Evolutionary conservation across 2,797 vertebrate species (phyloP), one percentile per base, ranked within the genome.

Genomic region (Phalloptychus januarius): DNA sequence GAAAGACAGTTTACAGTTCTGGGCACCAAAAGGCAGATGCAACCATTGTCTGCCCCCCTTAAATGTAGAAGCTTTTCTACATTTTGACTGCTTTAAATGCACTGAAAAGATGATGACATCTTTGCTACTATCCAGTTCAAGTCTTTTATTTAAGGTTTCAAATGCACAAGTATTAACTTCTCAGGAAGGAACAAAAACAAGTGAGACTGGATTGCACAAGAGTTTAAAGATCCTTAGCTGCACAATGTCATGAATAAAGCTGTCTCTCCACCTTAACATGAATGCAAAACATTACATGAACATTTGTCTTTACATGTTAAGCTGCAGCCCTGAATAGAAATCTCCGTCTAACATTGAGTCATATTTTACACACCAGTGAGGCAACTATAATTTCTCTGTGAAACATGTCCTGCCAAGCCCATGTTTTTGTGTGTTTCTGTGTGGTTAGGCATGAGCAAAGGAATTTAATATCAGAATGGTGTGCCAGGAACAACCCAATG

Each of bases 401-500:
- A 36, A 52, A 72, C 84, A 63, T 80, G 81, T 28, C 31, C 4
- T 63, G 23, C 69, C 82, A 72, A 78, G 76, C 75, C 28, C 28
- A n/a, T 63, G 18, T 81, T 76, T 84, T 36, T 70, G 52, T 81
- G 46, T 74, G 74, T 38, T 56, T 13, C 44, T 33, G 16, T 72
- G 63, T 61, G 71, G 28, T 38, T 52, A 12, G 31, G 40, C 42
- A 45, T 50, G 63, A 83, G 81, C 48, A 28, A 77, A 78, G 86
- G 82, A 82, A 88, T 92, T 78, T 77, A 50, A 45, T 44, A 46
- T 61, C 31, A 40, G 71, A 36, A 33, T 5, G 73, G 52, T 6
- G 84, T 85, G 86, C 85, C 85, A 92, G 86, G 88, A 86, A 82
- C 85, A 75, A 56, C 75, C 85, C 80, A 74, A 79, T 44, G 48